These are phyloP conservation scores for Pangasianodon hypophthalmus DNA, from an alignment of 2,113 vertebrate species.

Conservation along the genomic window DNA sequence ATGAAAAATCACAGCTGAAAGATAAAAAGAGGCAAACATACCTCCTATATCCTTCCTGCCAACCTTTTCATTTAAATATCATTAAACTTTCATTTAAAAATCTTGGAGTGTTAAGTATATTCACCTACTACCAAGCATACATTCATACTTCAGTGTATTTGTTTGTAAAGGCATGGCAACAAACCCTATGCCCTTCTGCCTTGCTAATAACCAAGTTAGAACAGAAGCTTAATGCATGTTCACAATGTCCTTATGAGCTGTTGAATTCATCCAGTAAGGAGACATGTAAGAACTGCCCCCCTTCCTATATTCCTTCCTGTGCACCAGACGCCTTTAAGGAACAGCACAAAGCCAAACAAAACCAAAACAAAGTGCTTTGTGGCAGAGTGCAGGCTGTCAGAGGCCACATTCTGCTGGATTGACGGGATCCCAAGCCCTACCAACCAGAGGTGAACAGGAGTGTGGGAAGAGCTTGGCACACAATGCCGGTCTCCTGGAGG, in stretches of 20 bases:
- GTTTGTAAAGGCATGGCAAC: neutral
- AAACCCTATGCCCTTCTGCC: neutral
- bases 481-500: conserved; percentile 38
- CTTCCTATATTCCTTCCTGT: neutral
- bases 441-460: conserved; percentile 55
- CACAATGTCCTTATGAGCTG: conserved; percentile 17
- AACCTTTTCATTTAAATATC: neutral
- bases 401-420: conserved; percentile 47
- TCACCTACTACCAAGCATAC: neutral
- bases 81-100: neutral
- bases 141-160: conserved; percentile 9
- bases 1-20: neutral
- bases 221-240: conserved; percentile 43
- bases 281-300: conserved; percentile 15
- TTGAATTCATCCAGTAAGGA: conserved; percentile 10
- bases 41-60: neutral
- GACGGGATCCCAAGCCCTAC: conserved; percentile 50
- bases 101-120: neutral
- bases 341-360: conserved; percentile 50
- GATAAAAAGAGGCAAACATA: neutral
- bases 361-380: conserved; percentile 52
- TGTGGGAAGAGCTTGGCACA: conserved; percentile 55
- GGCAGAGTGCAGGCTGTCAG: conserved; percentile 12
- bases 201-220: conserved; percentile 5
- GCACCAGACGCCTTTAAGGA: conserved; percentile 52